These are phyloP conservation scores for Caenorhabditis remanei DNA, from an alignment of 1,140 invertebrate species.

Conservation along the genomic window DNA sequence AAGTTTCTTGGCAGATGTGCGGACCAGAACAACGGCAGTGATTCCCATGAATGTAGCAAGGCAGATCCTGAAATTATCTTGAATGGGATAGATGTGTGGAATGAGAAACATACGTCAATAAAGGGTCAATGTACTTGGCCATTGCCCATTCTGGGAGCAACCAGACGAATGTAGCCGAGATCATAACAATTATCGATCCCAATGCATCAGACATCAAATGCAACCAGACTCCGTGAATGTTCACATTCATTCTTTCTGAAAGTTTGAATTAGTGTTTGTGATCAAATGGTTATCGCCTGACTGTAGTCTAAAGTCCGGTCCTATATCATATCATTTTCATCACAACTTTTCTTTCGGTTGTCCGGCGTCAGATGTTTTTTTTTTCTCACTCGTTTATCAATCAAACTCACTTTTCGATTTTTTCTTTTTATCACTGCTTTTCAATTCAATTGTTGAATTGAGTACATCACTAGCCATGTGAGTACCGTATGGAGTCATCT, in stretches of 20 bases:
- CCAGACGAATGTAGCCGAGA: constrained; percentile 89
- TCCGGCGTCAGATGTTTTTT: too few species aligned
- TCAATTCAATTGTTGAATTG: not conserved
- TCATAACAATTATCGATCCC: constrained; percentile 92
- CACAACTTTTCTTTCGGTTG: too few species aligned
- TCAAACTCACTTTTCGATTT: constrained; percentile 19
- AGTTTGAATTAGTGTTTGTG: not conserved
- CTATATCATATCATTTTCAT: not conserved
- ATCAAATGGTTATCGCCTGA: not conserved
- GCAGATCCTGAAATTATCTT: not conserved
- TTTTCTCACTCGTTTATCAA: too few species aligned
- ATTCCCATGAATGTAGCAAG: constrained; percentile 1
- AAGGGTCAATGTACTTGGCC: constrained; percentile 90
- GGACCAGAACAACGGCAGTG: not conserved
- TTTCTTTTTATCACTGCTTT: not conserved
- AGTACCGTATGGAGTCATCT: constrained; percentile 19
- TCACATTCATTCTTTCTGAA: constrained; percentile 83
- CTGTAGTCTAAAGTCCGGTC: not conserved
- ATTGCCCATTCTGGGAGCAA: constrained; percentile 84
- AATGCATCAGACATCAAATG: constrained; percentile 94
- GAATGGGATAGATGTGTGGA: not conserved
- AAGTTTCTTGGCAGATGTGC: not conserved
- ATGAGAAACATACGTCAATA: constrained; percentile 82
- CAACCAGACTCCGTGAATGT: constrained; percentile 96
- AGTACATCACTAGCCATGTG: constrained; percentile 10